Evolutionary conservation across 2,888 invertebrate species (phyloP).

Genomic region (Pseudococcus longispinus): DNA sequence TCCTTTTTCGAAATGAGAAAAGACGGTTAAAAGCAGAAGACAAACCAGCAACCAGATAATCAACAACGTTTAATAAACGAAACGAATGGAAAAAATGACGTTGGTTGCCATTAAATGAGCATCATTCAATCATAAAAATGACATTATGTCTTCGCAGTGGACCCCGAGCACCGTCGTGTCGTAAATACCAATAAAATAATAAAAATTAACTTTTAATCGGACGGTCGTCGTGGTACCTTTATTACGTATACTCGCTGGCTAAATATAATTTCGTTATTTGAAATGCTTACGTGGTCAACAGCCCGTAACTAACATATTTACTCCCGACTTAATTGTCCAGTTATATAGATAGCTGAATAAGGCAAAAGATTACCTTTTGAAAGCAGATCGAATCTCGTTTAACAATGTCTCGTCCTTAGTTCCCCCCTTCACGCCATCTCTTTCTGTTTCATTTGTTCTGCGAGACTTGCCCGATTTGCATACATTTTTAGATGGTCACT

Average conservation of each 20-base stretch:
- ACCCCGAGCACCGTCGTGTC: not conserved
- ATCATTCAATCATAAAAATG: constrained; percentile 37
- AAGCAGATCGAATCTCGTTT: constrained; percentile 35
- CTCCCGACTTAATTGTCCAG: not conserved
- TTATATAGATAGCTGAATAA: constrained; percentile 21
- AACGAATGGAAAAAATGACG: not conserved
- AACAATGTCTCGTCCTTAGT: not conserved
- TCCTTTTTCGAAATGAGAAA: not conserved
- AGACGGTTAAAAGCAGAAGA: not conserved
- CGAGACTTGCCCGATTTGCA: constrained; percentile 19
- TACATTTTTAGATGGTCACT: constrained; percentile 26
- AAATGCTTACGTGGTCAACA: not conserved
- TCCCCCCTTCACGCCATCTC: not conserved
- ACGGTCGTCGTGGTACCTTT: not conserved
- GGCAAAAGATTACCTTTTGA: constrained; percentile 32
- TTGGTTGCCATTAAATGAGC: not conserved
- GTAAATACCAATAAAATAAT: not conserved
- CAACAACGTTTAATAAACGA: not conserved
- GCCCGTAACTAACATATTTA: constrained; percentile 22
- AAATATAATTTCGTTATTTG: not conserved
- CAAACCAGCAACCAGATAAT: not conserved
- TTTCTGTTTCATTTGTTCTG: not conserved
- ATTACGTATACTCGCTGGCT: not conserved
- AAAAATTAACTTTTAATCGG: constrained; percentile 23
- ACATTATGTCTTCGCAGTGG: not conserved